Base-by-base conservation (phyloP, 1,140 invertebrate genomes). In the Procambarus clarkii region DNA sequence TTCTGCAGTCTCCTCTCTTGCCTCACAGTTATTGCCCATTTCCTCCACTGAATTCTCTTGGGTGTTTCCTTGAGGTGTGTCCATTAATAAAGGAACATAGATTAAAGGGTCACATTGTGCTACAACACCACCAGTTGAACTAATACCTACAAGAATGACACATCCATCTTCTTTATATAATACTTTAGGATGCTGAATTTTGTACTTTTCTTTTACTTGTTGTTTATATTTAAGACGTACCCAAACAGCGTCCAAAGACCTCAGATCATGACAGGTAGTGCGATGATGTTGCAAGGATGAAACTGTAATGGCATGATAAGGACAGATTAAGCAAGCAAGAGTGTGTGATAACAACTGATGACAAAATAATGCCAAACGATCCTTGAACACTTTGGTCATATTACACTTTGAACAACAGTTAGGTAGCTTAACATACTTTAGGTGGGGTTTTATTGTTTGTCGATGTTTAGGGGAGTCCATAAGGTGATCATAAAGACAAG, bases 71-170 rank as follows among this genome's bases (percentile, higher is more conserved):
- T 88, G 48, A 77, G 86, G 24, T 2, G 86, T 60, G 24, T 78
- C 79, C 21, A 85, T 78, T 11, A 88, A 64, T 1, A 64, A 78
- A 18, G 76, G 34, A 50, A 86, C 80, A 64, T 71, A 60, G 21
- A 92, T 76, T 21, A 86, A 71, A 50, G 90, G 90, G 77, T 93
- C 92, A 84, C 91, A 92, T 60, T 93, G 90, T 4, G 91, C 92
- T 58, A 92, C 77, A 69, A 91, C 79, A 21, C 83, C 83, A 18
- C 91, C 89, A 78, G 34, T 44, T 60, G 81, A 69, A 24, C 76
- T 86, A 58, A 76, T 93, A 54, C 92, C 91, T 34, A 93, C 92
- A 85, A 89, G 83, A 50, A 93, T 91, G 11, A 93, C 86, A 64
- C 92, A 88, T 50, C 71, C 54, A 64, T 88, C 79, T 21, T 84